Conservation (phyloP, 2,113 vertebrate species). For the Ranitomeya imitator region DNA sequence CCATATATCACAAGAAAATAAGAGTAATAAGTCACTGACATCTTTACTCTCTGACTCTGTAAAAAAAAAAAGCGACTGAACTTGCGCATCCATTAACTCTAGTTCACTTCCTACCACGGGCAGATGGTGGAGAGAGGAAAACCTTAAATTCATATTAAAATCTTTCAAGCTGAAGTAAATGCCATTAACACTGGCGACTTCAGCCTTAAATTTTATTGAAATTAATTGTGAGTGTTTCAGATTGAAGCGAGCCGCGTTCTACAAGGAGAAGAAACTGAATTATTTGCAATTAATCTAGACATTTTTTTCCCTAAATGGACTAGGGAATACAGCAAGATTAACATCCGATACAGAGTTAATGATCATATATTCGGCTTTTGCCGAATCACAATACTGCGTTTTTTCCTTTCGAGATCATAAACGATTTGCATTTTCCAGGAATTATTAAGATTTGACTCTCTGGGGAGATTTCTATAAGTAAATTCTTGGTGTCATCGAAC, state of each 20-base stretch:
- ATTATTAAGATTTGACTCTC: slow-evolving; percentile 12
- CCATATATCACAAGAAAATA: background rate
- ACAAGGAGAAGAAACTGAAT: background rate
- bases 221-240: slow-evolving; percentile 28
- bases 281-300: slow-evolving; percentile 33
- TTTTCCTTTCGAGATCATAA: slow-evolving; percentile 8
- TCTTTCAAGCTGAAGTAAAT: slow-evolving; percentile 11
- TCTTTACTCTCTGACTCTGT: background rate
- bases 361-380: slow-evolving; percentile 16
- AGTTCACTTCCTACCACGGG: background rate
- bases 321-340: slow-evolving; percentile 12
- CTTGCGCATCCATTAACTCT: slow-evolving; percentile 20
- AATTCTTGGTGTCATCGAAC: background rate
- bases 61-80: background rate
- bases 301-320: slow-evolving; percentile 11
- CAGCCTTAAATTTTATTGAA: slow-evolving; percentile 19
- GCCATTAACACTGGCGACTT: slow-evolving; percentile 39
- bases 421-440: background rate
- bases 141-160: slow-evolving; percentile 36
- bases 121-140: slow-evolving; percentile 16
- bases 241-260: background rate
- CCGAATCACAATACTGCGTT: background rate
- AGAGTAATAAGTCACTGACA: background rate
- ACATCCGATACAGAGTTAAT: slow-evolving; percentile 25
- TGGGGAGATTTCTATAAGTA: background rate